Percentiles rank a stretch among this genome's conserved stretches.
These are phyloP conservation scores for Oryzias javanicus DNA, from an alignment of 2,113 vertebrate species.

Conservation along the genomic window DNA sequence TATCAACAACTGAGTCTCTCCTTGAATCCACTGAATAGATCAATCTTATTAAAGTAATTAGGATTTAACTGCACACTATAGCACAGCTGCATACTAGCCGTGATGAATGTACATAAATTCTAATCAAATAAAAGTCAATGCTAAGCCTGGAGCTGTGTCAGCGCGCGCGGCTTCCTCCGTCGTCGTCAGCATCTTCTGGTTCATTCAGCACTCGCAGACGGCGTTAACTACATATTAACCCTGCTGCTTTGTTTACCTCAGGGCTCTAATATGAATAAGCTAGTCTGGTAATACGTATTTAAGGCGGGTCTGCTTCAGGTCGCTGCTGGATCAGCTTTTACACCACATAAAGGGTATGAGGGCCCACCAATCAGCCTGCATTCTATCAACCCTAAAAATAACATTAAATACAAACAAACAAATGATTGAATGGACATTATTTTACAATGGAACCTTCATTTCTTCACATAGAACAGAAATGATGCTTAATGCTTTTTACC, in stretches of 20 bases:
- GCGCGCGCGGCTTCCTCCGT: conserved; percentile 3
- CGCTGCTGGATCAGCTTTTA: conserved; percentile 60
- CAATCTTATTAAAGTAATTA: conserved; percentile 19
- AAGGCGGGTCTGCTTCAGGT: conserved; percentile 58
- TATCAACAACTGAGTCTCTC: conserved; percentile 20
- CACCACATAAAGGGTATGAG: no score
- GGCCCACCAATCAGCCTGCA: no score
- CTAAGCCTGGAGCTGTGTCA: conserved; percentile 30
- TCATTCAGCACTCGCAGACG: conserved; percentile 19
- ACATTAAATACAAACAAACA: no score
- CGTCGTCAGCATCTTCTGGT: neutral
- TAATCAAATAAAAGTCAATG: neutral
- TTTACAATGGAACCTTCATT: no score
- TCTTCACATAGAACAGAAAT: no score
- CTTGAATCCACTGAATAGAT: conserved; percentile 5
- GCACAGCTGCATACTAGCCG: conserved; percentile 17
- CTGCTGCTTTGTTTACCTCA: conserved; percentile 55
- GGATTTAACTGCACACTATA: conserved; percentile 10
- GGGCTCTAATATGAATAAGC: conserved; percentile 57
- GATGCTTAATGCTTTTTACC: no score
- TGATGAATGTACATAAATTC: conserved; percentile 31
- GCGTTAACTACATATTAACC: conserved; percentile 46
- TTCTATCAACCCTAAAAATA: no score
- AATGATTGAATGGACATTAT: no score
- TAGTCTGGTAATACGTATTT: conserved; percentile 44